Evolutionary conservation across 2,888 invertebrate genomes (phyloP).

Genomic region (Acrobasis suavella): DNA sequence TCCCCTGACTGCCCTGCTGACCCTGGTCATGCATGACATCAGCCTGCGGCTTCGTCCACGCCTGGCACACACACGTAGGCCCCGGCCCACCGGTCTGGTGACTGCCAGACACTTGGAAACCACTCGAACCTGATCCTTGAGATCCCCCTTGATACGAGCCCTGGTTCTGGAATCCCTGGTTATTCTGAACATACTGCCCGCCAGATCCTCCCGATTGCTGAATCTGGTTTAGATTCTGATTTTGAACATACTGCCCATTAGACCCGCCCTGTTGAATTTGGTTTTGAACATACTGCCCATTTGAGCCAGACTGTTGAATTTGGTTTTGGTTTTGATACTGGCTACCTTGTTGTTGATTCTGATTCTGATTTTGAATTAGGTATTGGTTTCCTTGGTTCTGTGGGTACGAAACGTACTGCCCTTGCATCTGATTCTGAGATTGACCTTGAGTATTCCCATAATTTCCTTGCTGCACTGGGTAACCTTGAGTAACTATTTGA

Average conservation of each 20-base stretch:
- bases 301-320: conserved; percentile 32
- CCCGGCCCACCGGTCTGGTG: conserved; percentile 50
- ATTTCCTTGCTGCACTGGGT: conserved; percentile 32
- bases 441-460: conserved; percentile 32
- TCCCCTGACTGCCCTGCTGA: conserved; percentile 41
- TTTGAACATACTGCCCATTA: conserved; percentile 29
- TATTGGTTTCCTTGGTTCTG: conserved; percentile 33
- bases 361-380: conserved; percentile 31
- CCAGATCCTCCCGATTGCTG: conserved; percentile 19
- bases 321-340: conserved; percentile 26
- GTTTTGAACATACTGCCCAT: conserved; percentile 23
- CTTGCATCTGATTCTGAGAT: conserved; percentile 36
- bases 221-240: conserved; percentile 24
- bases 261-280: conserved; percentile 5
- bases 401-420: conserved; percentile 31
- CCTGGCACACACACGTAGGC: conserved; percentile 69
- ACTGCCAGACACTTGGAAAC: conserved; percentile 49
- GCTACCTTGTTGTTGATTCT: conserved; percentile 27
- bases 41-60: conserved; percentile 64
- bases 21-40: conserved; percentile 36
- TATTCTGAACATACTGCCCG: conserved; percentile 19
- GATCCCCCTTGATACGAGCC: conserved; percentile 24
- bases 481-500: conserved; percentile 24
- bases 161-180: conserved; percentile 16
- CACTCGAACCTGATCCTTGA: conserved; percentile 35